phyloP scores from a whole-genome alignment of 1,140 invertebrate genomes.

The Danaus plexippus region DNA sequence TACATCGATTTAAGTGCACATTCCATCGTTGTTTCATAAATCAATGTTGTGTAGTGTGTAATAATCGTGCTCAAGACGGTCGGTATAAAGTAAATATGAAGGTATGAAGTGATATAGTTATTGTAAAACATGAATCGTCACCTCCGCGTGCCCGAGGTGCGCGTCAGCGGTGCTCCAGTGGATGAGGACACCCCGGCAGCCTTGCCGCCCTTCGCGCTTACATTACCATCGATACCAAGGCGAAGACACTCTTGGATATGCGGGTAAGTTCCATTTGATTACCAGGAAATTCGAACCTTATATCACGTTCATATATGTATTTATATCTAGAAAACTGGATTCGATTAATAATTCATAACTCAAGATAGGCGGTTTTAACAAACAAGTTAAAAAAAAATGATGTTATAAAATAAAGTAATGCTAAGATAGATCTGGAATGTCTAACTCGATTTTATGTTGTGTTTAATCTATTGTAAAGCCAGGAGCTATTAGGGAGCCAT shows the following conservation, averaged over 20 bases:
- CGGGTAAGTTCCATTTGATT: slow-evolving; percentile 37
- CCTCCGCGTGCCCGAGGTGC: slow-evolving; percentile 58
- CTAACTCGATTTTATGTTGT: no score
- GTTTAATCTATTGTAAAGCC: no score
- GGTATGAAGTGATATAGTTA: slow-evolving; percentile 3
- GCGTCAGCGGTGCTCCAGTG: slow-evolving; percentile 50
- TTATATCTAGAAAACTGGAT: slow-evolving; percentile 1
- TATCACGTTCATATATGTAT: background rate
- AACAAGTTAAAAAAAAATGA: no score
- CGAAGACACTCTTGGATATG: slow-evolving; percentile 64
- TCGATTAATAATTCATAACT: background rate
- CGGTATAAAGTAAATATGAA: no score
- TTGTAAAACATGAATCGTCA: slow-evolving; percentile 14
- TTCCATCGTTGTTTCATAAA: no score
- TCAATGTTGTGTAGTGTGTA: no score
- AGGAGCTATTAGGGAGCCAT: no score
- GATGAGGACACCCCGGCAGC: slow-evolving; percentile 51
- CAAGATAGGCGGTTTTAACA: no score
- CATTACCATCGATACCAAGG: slow-evolving; percentile 54
- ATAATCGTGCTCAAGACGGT: no score
- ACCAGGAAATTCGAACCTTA: background rate
- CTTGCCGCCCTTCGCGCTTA: slow-evolving; percentile 56
- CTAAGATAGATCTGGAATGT: no score
- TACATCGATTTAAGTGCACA: no score
- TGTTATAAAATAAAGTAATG: no score